Evolutionary conservation across 92 coral and sea anemone genomes (phyloP).

Genomic region (Montipora capitata): DNA sequence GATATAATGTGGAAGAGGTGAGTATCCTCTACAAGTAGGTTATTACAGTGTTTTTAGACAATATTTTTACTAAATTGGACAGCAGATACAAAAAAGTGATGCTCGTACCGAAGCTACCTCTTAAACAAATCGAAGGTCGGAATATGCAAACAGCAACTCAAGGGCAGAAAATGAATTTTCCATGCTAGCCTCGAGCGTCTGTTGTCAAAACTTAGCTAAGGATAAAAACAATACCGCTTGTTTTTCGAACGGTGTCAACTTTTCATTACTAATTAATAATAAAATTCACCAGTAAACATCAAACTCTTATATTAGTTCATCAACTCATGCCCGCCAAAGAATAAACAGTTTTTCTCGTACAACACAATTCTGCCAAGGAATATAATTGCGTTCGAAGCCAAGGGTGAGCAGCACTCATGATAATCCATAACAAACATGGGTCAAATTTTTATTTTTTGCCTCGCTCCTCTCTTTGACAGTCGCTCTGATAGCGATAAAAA

Average conservation of each 20-base stretch:
- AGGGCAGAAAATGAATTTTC: neutral
- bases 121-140: neutral
- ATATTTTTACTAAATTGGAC: slow-evolving; percentile 1
- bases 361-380: slow-evolving; percentile 2
- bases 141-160: neutral
- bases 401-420: neutral
- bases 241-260: neutral
- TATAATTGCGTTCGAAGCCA: slow-evolving; percentile 2
- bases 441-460: neutral
- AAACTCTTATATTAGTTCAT: neutral
- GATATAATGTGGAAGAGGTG: neutral
- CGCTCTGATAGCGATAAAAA: neutral
- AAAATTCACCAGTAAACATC: neutral
- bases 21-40: neutral
- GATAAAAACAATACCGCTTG: neutral
- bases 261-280: neutral
- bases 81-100: neutral
- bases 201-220: neutral
- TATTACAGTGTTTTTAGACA: neutral
- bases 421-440: slow-evolving; percentile 1
- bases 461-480: neutral
- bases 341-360: neutral
- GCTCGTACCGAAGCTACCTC: neutral
- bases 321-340: slow-evolving; percentile 1
- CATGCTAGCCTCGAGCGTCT: neutral